Conservation (phyloP, 2,888 invertebrate genomes). For the Cecidostiba fungosa region DNA sequence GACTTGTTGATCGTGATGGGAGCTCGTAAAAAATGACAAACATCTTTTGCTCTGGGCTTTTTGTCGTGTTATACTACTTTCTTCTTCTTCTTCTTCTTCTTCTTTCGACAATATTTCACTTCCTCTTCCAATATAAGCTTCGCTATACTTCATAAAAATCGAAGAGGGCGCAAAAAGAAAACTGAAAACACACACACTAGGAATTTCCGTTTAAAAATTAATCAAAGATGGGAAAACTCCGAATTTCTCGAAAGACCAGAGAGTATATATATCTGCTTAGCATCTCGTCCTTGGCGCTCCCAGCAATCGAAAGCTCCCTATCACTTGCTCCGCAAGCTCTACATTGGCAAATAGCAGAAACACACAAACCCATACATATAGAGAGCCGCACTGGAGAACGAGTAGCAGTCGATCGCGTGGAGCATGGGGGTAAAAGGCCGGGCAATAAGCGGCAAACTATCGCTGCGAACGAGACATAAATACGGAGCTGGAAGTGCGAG, state of each 20-base stretch:
- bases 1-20: background rate
- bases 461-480: slow-evolving; percentile 58
- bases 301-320: background rate
- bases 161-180: background rate
- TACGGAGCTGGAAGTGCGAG: slow-evolving; percentile 36
- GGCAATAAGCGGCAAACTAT: slow-evolving; percentile 50
- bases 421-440: slow-evolving; percentile 13
- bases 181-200: background rate
- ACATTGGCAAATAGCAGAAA: no score
- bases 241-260: no score
- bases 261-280: slow-evolving; percentile 24
- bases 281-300: background rate
- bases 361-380: no score
- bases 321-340: background rate
- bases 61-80: background rate
- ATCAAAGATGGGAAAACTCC: no score
- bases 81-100: background rate
- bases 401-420: background rate
- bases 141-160: background rate
- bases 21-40: background rate
- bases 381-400: no score
- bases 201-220: no score
- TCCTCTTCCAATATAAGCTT: background rate
- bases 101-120: background rate
- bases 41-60: background rate